phyloP scores from a whole-genome alignment of 1,140 invertebrate genomes.

The Heliothis subflexa region DNA sequence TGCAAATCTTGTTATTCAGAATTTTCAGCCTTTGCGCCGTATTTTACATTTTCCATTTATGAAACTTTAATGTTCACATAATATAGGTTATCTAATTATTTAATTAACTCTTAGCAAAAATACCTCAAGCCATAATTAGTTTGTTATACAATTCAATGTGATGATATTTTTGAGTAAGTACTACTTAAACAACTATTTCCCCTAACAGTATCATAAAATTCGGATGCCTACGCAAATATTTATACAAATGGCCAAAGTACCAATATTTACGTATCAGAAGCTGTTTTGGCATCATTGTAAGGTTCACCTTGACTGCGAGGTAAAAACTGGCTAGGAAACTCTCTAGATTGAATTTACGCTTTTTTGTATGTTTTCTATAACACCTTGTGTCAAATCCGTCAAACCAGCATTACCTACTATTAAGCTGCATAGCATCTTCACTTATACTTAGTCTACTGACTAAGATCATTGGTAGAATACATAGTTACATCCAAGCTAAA shows the following conservation, averaged over 20 bases:
- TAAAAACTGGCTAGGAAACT: not conserved
- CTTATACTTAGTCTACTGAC: too few relatives aligned
- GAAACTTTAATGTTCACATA: not conserved
- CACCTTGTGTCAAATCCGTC: too few relatives aligned
- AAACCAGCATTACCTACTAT: too few relatives aligned
- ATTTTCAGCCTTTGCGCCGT: not conserved
- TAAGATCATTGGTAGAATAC: not conserved
- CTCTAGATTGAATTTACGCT: too few relatives aligned
- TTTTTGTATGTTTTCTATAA: too few relatives aligned
- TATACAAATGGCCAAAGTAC: not conserved
- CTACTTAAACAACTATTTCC: not conserved
- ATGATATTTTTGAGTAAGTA: not conserved
- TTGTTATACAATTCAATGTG: too few relatives aligned
- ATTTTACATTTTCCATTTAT: not conserved
- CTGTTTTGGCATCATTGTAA: not conserved
- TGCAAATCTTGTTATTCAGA: not conserved
- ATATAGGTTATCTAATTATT: too few relatives aligned
- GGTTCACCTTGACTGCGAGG: not conserved
- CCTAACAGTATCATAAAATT: not conserved
- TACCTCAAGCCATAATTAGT: too few relatives aligned
- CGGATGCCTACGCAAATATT: not conserved
- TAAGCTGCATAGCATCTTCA: too few relatives aligned
- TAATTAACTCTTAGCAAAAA: too few relatives aligned
- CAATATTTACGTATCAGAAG: not conserved
- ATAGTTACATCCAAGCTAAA: not conserved